These are phyloP conservation scores for Aphelenchoides bicaudatus DNA, from an alignment of 2,888 invertebrate species.

Conservation along the genomic window DNA sequence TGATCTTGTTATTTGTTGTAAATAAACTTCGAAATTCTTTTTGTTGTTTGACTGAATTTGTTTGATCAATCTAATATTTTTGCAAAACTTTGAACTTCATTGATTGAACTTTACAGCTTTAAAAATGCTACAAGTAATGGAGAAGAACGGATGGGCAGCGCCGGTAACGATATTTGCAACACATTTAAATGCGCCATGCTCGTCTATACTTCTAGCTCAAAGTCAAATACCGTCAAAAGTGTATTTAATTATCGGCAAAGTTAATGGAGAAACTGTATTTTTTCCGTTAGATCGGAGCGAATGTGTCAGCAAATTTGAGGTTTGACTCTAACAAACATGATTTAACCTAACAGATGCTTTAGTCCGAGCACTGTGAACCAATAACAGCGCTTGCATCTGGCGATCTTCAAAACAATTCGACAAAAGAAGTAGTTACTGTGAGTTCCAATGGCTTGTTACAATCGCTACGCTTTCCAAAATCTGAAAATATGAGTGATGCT, in stretches of 20 bases:
- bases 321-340: too few species aligned
- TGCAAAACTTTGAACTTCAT: too few species aligned
- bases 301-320: constrained; percentile 30
- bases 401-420: constrained; percentile 32
- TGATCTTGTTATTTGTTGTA: too few species aligned
- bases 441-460: constrained; percentile 33
- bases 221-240: constrained; percentile 14
- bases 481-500: background rate
- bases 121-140: constrained; percentile 18
- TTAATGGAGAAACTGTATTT: constrained; percentile 34
- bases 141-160: constrained; percentile 20
- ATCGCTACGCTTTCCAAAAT: constrained; percentile 26
- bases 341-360: too few species aligned
- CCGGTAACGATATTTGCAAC: constrained; percentile 31
- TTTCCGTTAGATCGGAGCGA: constrained; percentile 31
- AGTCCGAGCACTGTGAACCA: constrained; percentile 30
- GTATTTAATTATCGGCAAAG: constrained; percentile 33
- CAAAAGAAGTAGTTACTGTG: constrained; percentile 32
- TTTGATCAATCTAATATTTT: too few species aligned
- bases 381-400: constrained; percentile 35
- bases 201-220: constrained; percentile 28
- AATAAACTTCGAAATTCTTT: too few species aligned
- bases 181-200: constrained; percentile 36
- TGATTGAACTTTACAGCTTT: background rate
- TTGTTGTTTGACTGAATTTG: too few species aligned